Evolutionary conservation across 2,797 vertebrate species (phyloP), one percentile per base, ranked within the genome.

Genomic region (Spheniscus humboldti): DNA sequence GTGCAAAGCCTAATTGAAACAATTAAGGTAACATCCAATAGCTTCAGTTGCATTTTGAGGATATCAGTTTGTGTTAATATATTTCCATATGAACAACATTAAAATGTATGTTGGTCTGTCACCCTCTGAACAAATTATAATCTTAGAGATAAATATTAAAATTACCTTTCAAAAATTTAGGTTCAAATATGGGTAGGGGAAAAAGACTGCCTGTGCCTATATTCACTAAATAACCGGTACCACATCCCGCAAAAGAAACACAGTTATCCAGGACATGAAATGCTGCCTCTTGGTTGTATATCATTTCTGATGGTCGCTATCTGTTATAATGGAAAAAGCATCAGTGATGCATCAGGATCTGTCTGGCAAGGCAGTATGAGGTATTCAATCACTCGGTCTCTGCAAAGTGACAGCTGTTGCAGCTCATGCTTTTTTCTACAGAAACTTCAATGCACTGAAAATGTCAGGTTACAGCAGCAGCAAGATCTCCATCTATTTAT

Each of bases 251-350:
- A 57, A 75, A 55, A 75, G 33, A 83, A 90, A 89, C 17, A 92
- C 37, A 41, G 86, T 95, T 92, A 74, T 88, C 56, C 22, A 19
- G 52, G 39, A 88, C 45, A 27, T 31, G 31, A 89, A 84, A 86
- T 19, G 11, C 30, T 92, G 62, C 43, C 28, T 81, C 35, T 63
- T 67, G 64, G 80, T 84, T 95, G 67, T 92, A 47, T 62, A 83
- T 96, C 76, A 78, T 64, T 84, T 82, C 87, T 92, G 88, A 94
- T 74, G 85, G 63, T 18, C 11, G 18, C 76, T 96, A 82, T 94
- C 77, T 94, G 59, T 92, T 95, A 88, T 78, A 91, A 92, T 76
- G 77, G 89, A 96, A 96, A 95, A 94, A 48, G 37, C 93, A 95
- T 92, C 87, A 92, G 55, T 13, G 63, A 94, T 87, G 74, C 79